Conservation (phyloP, 2,888 invertebrate genomes). For the Lepidonotus clava region DNA sequence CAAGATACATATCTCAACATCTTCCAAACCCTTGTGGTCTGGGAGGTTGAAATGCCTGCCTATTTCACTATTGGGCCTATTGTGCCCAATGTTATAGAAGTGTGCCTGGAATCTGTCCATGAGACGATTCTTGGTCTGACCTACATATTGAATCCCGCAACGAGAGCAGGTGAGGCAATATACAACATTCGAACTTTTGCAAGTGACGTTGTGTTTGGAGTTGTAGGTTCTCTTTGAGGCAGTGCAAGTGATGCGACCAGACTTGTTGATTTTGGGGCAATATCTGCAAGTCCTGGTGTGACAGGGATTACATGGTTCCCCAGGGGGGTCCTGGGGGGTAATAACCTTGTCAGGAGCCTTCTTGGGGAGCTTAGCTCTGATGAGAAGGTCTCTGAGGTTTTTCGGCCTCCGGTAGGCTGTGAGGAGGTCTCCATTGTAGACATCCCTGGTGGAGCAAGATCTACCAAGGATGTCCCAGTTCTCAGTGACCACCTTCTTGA, state of each 20-base stretch:
- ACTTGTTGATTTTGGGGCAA: not conserved
- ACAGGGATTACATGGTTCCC: not conserved
- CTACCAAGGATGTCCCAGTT: not conserved
- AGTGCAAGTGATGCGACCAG: no score
- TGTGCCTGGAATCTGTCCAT: not conserved
- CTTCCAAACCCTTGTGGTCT: not conserved
- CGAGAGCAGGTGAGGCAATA: not conserved
- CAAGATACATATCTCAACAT: not conserved
- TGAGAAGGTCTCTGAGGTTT: no score
- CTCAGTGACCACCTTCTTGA: not conserved
- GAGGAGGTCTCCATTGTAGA: not conserved
- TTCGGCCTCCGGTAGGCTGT: not conserved
- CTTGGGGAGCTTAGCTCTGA: no score
- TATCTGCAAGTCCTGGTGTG: not conserved
- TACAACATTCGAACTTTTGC: not conserved
- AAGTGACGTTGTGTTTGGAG: not conserved
- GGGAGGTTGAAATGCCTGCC: not conserved
- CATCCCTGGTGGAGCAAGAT: not conserved
- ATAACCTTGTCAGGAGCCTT: no score
- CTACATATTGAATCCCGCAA: not conserved
- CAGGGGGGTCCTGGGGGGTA: no score
- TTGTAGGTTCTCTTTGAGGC: not conserved
- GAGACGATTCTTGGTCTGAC: not conserved
- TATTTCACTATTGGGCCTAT: not conserved
- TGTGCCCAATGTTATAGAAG: not conserved